Conservation (phyloP, 2,113 vertebrate genomes). For the Cochlearius cochlearius region DNA sequence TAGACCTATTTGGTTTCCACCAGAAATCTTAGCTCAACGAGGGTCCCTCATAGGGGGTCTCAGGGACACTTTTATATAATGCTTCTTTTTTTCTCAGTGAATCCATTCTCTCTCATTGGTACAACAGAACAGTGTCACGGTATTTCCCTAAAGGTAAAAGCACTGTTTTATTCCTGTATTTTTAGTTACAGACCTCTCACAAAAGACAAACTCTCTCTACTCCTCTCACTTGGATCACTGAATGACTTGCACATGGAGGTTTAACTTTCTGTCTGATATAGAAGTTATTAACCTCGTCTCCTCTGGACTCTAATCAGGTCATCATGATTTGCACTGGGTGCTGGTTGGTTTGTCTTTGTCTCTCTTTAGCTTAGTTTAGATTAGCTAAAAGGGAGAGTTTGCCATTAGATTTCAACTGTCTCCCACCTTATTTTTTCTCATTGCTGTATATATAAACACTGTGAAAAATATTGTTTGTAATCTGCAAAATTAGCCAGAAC, state of each 20-base stretch:
- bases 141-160: not conserved
- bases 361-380: not conserved
- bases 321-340: not conserved
- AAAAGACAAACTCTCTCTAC: not conserved
- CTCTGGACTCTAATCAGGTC: not conserved
- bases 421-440: not conserved
- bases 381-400: not conserved
- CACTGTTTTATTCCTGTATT: not conserved
- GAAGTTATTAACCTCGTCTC: not conserved
- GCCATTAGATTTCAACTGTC: not conserved
- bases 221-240: not conserved
- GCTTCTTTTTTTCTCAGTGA: not conserved
- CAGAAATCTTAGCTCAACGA: not conserved
- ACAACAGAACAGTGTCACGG: not conserved
- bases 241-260: not conserved
- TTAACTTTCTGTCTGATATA: not conserved
- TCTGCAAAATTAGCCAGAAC: not conserved
- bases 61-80: not conserved
- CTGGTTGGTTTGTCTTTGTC: not conserved
- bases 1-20: not conserved
- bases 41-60: accelerated
- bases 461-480: not conserved
- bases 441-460: not conserved
- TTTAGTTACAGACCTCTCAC: not conserved
- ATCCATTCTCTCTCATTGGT: not conserved